Evolutionary conservation across 2,888 invertebrate species (phyloP), one percentile per base, ranked within the genome.

Genomic region (Sphaeridia pumilis): DNA sequence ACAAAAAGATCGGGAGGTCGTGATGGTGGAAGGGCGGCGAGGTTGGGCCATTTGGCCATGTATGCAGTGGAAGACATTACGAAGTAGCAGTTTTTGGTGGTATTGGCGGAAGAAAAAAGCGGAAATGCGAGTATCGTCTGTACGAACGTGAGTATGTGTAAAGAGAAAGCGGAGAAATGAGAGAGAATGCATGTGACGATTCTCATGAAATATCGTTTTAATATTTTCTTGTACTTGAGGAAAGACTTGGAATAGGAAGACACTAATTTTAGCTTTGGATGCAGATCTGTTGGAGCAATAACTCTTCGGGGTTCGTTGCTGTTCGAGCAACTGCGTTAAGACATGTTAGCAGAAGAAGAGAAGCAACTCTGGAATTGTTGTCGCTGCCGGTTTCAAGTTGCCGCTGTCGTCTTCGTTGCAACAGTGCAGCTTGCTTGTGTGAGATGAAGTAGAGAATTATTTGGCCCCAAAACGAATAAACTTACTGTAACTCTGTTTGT

Each of bases 121-220:
- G n/a, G n/a, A n/a, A n/a, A n/a, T n/a, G n/a, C n/a, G n/a, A n/a
- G n/a, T n/a, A n/a, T n/a, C n/a, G n/a, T n/a, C n/a, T n/a, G n/a
- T n/a, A n/a, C n/a, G n/a, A n/a, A n/a, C n/a, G n/a, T n/a, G n/a
- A n/a, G n/a, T n/a, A n/a, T n/a, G 38, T 38, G 38, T 38, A 38
- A 49, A 43, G 46, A 50, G 47, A 46, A 21, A 12, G 21, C 38
- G 51, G 44, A 44, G 44, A 34, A 31, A 35, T 38, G 47, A 43
- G 45, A 48, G 44, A 56, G 52, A 58, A 58, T 55, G 55, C 57
- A 57, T 56, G 52, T 63, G 63, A 63, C 63, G 60, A 59, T 63
- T 57, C 58, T 48, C 53, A 61, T 64, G 63, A 64, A 64, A 64
- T 64, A 64, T 64, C 59, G 63, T 60, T 64, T 61, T 64, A 64